Percentiles rank a stretch among this genome's conserved stretches.
These are phyloP conservation scores for Teleiodes luculella DNA, from an alignment of 2,888 invertebrate species.

Conservation along the genomic window DNA sequence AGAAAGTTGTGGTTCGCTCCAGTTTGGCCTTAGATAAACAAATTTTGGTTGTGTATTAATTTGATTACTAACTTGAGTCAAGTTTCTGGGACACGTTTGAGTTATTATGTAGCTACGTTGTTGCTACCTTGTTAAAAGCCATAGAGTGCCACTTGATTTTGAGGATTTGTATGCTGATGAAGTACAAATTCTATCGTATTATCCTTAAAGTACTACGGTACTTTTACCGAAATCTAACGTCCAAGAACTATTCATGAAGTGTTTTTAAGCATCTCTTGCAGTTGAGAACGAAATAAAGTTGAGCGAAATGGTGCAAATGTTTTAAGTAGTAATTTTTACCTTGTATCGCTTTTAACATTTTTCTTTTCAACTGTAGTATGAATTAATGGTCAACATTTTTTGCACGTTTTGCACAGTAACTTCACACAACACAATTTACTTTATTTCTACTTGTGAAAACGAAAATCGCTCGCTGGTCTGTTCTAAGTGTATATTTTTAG, in stretches of 20 bases:
- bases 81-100: not conserved
- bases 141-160: not conserved
- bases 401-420: too few relatives aligned
- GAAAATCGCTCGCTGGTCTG: too few relatives aligned
- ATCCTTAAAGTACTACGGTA: too few relatives aligned
- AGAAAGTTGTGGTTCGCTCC: not conserved
- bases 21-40: not conserved
- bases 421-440: too few relatives aligned
- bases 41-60: not conserved
- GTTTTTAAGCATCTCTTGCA: slow-evolving; percentile 19
- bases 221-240: not conserved
- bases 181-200: slow-evolving; percentile 19
- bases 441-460: too few relatives aligned
- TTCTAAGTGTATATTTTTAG: too few relatives aligned
- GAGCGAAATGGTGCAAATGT: not conserved
- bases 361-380: too few relatives aligned
- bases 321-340: not conserved
- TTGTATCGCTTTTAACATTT: too few relatives aligned
- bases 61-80: not conserved
- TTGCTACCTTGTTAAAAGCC: not conserved
- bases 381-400: too few relatives aligned
- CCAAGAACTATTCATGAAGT: slow-evolving; percentile 14
- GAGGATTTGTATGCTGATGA: not conserved
- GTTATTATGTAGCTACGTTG: not conserved
- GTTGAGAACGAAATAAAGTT: not conserved